Conservation (phyloP, 2,888 invertebrate genomes). For the Cotesia congregata region DNA sequence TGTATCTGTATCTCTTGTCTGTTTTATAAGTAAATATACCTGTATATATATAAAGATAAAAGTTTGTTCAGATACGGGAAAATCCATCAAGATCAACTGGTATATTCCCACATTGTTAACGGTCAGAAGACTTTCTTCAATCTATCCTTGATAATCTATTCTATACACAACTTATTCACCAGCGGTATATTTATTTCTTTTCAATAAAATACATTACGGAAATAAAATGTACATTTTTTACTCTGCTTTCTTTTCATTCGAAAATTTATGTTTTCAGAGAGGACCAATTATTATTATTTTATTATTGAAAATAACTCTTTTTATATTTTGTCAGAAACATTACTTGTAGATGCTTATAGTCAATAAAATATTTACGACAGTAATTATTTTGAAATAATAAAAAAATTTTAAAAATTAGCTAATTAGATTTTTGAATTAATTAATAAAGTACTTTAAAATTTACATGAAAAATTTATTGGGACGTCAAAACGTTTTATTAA, state of each 20-base stretch:
- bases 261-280: not conserved
- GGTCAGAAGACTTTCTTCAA: slow-evolving; percentile 31
- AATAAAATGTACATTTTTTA: not conserved
- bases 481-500: too few relatives aligned
- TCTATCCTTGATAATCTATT: slow-evolving; percentile 22
- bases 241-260: not conserved
- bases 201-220: slow-evolving; percentile 1
- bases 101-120: slow-evolving; percentile 47
- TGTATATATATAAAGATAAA: slow-evolving; percentile 32
- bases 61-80: slow-evolving; percentile 37
- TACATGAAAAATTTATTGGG: too few relatives aligned
- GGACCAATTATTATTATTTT: too few relatives aligned
- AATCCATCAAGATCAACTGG: slow-evolving; percentile 45
- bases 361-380: too few relatives aligned
- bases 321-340: too few relatives aligned
- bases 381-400: too few relatives aligned
- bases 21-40: not conserved
- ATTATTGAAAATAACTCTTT: too few relatives aligned
- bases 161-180: slow-evolving; percentile 3
- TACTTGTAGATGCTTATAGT: too few relatives aligned
- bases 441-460: too few relatives aligned
- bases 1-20: not conserved
- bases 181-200: not conserved
- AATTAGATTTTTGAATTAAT: too few relatives aligned
- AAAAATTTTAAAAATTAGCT: too few relatives aligned